These are phyloP conservation scores for Heloderma charlesbogerti DNA, from an alignment of 2,113 vertebrate genomes.

Conservation along the genomic window DNA sequence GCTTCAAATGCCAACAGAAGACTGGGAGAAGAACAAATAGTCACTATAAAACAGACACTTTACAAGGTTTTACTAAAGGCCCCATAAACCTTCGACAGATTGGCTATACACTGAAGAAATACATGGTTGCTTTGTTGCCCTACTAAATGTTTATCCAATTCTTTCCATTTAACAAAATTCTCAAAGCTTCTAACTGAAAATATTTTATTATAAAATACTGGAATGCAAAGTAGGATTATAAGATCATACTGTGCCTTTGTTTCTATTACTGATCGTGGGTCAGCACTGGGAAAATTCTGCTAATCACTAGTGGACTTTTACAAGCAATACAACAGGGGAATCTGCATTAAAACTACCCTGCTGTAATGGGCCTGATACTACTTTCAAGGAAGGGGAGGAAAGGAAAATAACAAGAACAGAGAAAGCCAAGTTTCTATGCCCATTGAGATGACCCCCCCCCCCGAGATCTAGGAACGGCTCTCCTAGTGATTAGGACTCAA, in stretches of 20 bases:
- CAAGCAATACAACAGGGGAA: not conserved
- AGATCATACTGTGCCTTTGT: not conserved
- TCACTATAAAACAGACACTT: not conserved
- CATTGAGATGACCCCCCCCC: no score
- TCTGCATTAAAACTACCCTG: not conserved
- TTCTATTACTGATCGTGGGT: not conserved
- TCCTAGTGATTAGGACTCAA: not conserved
- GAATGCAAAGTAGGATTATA: not conserved
- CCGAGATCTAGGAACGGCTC: not conserved
- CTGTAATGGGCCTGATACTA: not conserved
- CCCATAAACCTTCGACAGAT: not conserved
- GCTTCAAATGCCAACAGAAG: slow-evolving; percentile 2
- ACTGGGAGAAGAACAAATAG: not conserved
- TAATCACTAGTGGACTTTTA: not conserved
- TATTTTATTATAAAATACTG: not conserved
- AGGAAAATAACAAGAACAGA: not conserved
- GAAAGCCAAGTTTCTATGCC: not conserved
- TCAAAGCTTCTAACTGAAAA: not conserved
- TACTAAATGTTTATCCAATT: not conserved
- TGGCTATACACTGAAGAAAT: not conserved
- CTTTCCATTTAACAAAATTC: not conserved
- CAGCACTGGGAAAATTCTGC: not conserved
- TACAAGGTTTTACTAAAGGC: slow-evolving; percentile 1
- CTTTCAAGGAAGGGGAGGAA: not conserved
- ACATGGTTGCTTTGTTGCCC: not conserved